Conservation (phyloP, 2,113 vertebrate genomes). For the Vireo altiloquus region DNA sequence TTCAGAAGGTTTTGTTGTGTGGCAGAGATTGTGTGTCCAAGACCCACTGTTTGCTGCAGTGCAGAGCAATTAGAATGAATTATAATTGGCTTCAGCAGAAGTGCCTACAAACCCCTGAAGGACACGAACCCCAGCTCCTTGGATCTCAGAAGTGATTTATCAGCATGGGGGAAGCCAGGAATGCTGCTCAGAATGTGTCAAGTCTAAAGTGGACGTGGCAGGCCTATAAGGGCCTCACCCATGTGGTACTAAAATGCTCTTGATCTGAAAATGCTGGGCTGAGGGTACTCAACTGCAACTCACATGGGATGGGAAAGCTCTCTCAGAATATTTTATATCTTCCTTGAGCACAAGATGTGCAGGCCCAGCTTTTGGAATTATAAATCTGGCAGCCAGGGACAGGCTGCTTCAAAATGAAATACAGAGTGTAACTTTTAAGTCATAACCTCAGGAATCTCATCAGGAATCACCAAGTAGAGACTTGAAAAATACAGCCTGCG, state of each 20-base stretch:
- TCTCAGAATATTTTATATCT: neutral
- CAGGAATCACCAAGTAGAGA: slow-evolving; percentile 24
- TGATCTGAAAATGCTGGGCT: neutral
- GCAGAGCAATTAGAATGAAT: neutral
- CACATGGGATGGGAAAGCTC: neutral
- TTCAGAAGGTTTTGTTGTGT: neutral
- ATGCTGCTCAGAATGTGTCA: neutral
- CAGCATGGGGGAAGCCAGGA: neutral
- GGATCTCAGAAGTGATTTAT: neutral
- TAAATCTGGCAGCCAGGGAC: slow-evolving; percentile 50
- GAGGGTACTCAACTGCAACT: neutral
- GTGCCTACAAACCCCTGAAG: neutral
- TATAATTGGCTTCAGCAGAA: neutral
- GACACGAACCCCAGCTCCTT: neutral
- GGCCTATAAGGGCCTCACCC: neutral
- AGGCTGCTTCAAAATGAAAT: slow-evolving; percentile 36
- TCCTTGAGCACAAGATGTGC: neutral
- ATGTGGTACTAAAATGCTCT: neutral
- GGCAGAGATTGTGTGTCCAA: neutral
- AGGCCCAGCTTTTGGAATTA: neutral
- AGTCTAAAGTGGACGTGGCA: neutral
- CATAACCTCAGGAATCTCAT: slow-evolving; percentile 46
- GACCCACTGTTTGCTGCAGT: neutral
- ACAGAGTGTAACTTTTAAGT: slow-evolving; percentile 20
- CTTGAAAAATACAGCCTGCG: neutral